These are phyloP conservation scores for Erinaceus europaeus DNA, from an alignment of 2,113 vertebrate genomes.

Conservation along the genomic window DNA sequence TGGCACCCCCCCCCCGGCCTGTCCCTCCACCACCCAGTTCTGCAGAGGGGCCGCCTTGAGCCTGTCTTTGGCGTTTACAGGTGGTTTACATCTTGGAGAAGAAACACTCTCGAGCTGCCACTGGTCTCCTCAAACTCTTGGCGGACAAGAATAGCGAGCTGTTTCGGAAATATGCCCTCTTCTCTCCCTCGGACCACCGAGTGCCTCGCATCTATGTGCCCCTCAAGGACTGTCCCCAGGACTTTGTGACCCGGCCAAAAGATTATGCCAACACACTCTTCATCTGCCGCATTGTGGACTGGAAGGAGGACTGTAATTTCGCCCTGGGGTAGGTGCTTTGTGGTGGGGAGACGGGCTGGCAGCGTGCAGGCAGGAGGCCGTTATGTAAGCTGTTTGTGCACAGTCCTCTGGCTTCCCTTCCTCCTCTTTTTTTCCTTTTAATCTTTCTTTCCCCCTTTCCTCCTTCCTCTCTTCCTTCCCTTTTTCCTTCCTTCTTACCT, in stretches of 20 bases:
- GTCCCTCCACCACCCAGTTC: not conserved
- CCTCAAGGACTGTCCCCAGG: slow-evolving; percentile 89
- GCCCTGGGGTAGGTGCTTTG: slow-evolving; percentile 89
- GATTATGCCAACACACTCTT: slow-evolving; percentile 91
- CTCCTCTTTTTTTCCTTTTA: not conserved
- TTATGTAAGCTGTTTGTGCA: not conserved
- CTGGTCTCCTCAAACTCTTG: slow-evolving; percentile 93
- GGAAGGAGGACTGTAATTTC: slow-evolving; percentile 92
- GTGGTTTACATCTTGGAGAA: slow-evolving; percentile 95
- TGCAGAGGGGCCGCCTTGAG: not conserved
- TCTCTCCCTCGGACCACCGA: slow-evolving; percentile 95
- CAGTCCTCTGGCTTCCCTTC: not conserved
- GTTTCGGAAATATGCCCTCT: slow-evolving; percentile 88
- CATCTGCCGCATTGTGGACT: slow-evolving; percentile 93
- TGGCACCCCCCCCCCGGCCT: not conserved
- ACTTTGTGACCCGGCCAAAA: slow-evolving; percentile 86
- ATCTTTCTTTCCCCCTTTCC: no score
- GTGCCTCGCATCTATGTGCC: slow-evolving; percentile 93
- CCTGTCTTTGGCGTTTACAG: slow-evolving; percentile 77
- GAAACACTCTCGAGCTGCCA: slow-evolving; percentile 94
- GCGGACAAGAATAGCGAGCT: slow-evolving; percentile 90
- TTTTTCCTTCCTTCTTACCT: no score
- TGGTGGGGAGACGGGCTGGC: not conserved
- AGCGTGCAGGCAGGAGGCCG: not conserved
- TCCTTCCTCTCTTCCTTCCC: no score